Conservation (phyloP, 2,888 invertebrate species). For the Amphipoea oculea region DNA sequence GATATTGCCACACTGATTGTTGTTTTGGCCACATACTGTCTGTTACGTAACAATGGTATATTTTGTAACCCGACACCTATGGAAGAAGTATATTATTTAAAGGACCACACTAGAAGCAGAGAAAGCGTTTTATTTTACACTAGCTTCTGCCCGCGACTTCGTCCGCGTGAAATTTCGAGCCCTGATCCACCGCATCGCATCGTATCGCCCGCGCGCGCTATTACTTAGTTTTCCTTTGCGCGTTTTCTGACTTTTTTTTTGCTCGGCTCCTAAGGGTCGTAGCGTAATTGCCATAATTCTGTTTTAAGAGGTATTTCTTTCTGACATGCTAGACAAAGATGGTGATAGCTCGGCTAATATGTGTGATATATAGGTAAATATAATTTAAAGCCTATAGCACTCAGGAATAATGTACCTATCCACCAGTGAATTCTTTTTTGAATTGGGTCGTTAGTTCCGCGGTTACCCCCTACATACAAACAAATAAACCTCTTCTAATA, state of each 20-base stretch:
- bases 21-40: conserved; percentile 57
- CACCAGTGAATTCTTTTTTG: not conserved
- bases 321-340: not conserved
- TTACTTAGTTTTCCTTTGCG: not conserved
- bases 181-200: not conserved
- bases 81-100: conserved; percentile 29
- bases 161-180: not conserved
- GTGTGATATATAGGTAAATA: not conserved
- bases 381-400: not conserved
- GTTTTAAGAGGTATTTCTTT: not conserved
- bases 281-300: not conserved
- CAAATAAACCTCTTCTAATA: too few species aligned
- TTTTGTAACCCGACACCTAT: conserved; percentile 40
- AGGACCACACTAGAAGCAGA: conserved; percentile 23
- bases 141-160: not conserved
- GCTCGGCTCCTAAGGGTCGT: not conserved
- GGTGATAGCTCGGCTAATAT: not conserved
- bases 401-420: not conserved
- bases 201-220: not conserved
- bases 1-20: conserved; percentile 62
- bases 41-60: conserved; percentile 43
- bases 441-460: not conserved
- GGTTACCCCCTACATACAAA: not conserved
- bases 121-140: conserved; percentile 1
- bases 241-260: not conserved